Conservation (phyloP, 1,140 invertebrate species). For the Drosophila sproati region DNA sequence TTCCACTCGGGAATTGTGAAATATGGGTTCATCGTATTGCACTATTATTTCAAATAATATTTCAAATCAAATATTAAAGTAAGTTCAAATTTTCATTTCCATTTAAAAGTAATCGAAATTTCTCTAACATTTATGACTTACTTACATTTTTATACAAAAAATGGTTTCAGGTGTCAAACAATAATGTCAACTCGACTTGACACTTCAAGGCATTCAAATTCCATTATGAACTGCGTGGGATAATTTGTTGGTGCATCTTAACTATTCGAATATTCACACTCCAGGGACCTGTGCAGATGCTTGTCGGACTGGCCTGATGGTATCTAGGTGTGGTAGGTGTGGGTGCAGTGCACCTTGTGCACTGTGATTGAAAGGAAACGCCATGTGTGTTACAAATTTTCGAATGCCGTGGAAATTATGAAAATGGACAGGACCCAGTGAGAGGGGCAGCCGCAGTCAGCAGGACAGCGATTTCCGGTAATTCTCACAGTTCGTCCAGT, state of each 20-base stretch:
- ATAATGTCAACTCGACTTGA: constrained; percentile 17
- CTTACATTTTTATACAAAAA: constrained; percentile 11
- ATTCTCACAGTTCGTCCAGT: constrained; percentile 40
- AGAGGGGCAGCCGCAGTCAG: constrained; percentile 7
- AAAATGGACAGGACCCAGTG: constrained; percentile 30
- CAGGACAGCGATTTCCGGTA: constrained; percentile 44
- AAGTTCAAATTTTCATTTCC: too few relatives aligned
- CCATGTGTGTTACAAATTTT: constrained; percentile 78
- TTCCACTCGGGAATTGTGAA: too few relatives aligned
- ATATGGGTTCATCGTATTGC: too few relatives aligned
- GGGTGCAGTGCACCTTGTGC: constrained; percentile 39
- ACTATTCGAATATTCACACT: constrained; percentile 23
- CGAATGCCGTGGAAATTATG: constrained; percentile 54
- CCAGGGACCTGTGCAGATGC: neutral
- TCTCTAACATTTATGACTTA: constrained; percentile 12
- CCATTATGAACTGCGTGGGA: constrained; percentile 36
- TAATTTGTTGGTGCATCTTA: constrained; percentile 18
- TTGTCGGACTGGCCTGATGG: neutral
- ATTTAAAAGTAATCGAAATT: too few relatives aligned
- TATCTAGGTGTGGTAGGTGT: neutral
- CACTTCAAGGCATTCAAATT: constrained; percentile 11
- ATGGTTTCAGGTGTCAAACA: constrained; percentile 15
- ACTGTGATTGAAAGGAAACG: constrained; percentile 53
- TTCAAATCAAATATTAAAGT: too few relatives aligned
- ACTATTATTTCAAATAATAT: too few relatives aligned